A percentile compares a stretch with the other conserved stretches of the same genome.
Evolutionary conservation across 2,113 vertebrate genomes (phyloP).

Genomic region (Acinonyx jubatus): DNA sequence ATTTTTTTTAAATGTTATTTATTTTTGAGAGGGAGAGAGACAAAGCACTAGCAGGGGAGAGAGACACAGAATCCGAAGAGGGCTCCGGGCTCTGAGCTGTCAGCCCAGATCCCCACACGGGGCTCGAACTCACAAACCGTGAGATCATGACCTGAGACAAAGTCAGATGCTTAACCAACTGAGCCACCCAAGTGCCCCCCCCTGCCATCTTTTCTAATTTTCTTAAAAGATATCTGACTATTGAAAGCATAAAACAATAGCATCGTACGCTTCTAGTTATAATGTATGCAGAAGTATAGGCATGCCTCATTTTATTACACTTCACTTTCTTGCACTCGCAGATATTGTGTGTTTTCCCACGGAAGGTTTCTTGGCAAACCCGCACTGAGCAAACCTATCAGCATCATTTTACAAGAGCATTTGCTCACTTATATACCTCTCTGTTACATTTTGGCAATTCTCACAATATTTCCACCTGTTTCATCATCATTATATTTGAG

Average conservation of each 20-base stretch:
- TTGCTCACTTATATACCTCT: neutral
- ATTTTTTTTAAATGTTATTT: too few relatives aligned
- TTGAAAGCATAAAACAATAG: neutral
- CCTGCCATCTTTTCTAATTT: neutral
- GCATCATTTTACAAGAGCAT: neutral
- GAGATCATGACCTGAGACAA: too few relatives aligned
- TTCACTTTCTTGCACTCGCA: neutral
- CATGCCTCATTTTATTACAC: neutral
- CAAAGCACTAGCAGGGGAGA: too few relatives aligned
- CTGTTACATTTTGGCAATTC: neutral
- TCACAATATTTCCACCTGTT: neutral
- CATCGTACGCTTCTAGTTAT: neutral
- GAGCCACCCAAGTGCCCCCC: too few relatives aligned
- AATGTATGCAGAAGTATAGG: neutral
- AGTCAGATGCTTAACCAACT: too few relatives aligned
- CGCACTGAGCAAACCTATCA: neutral
- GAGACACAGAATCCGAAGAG: too few relatives aligned
- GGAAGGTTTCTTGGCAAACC: neutral
- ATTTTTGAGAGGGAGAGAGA: too few relatives aligned
- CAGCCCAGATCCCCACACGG: too few relatives aligned
- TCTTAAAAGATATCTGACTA: neutral
- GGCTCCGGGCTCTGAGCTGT: too few relatives aligned
- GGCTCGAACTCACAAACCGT: too few relatives aligned
- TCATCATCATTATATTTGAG: neutral
- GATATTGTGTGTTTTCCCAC: neutral